Base-by-base conservation (phyloP, 2,797 vertebrate genomes). In the Crax fasciolata region DNA sequence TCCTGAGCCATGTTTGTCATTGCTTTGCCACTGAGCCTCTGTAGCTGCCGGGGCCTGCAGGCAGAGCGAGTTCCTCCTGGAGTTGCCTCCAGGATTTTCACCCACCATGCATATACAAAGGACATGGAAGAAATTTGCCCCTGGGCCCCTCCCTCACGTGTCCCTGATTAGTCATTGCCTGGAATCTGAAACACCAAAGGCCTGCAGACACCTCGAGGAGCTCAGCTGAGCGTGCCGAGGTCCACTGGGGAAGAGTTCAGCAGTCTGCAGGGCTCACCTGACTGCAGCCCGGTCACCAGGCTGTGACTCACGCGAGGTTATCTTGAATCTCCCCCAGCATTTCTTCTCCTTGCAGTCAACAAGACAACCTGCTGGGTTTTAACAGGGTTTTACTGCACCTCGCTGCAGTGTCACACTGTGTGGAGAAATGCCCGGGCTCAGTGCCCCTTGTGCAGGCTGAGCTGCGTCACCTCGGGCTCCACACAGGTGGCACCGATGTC, bases 241-340 rank as follows among this genome's bases (percentile, higher is more conserved):
- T 96, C 71, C 71, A 59, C 2, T 52, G 73, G 76, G 43, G 44
- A 74, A 66, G 39, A 88, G 59, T 71, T 89, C 92, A 94, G 86
- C 76, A 88, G 84, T 54, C 55, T 78, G 30, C 76, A 95, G 92
- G 71, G 84, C 93, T 93, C 79, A 85, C 85, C 94, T 67, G 54
- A 90, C 97, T 86, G 59, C 84, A 71, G 39, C 62, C 71, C 86
- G 73, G 89, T 59, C 32, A 38, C 93, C 82, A 25, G 87, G 94
- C 89, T 68, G 82, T 97, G 96, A 97, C 93, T 97, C 95, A 89
- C 63, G 38, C 0, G 0, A 88, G 77, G 72, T 97, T 88, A 90
- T 86, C 92, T 97, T 95, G 75, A 94, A 95, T 96, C 96, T 96
- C 86, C 51, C 71, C 10, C 2, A 71, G 46, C 75, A 71, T 84